Evolutionary conservation across 2,113 vertebrate species (phyloP).

Genomic region (Caloenas nicobarica): DNA sequence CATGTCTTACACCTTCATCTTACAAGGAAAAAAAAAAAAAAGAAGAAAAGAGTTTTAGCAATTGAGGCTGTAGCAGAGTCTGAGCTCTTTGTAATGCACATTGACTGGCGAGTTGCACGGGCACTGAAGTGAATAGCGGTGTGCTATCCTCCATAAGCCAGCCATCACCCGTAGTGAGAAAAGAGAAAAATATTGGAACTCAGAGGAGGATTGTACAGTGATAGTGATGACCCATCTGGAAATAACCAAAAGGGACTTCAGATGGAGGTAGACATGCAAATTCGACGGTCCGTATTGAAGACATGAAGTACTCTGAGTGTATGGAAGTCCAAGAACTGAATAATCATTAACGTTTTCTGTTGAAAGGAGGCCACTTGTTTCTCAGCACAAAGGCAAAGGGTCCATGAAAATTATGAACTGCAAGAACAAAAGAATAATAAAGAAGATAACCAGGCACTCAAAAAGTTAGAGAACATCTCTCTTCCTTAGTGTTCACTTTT

Average conservation of each 20-base stretch:
- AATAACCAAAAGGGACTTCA: neutral
- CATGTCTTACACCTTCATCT: neutral
- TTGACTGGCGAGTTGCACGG: neutral
- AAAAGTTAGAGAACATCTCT: neutral
- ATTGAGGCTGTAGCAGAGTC: neutral
- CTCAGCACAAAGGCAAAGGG: neutral
- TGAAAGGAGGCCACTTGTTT: neutral
- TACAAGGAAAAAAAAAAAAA: neutral
- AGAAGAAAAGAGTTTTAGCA: neutral
- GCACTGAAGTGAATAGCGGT: neutral
- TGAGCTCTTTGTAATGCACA: neutral
- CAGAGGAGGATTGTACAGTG: neutral
- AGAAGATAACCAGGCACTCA: neutral
- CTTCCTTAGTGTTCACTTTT: neutral
- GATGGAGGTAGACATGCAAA: neutral
- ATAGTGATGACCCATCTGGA: neutral
- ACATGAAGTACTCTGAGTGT: neutral
- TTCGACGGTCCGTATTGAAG: neutral
- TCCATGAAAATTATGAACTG: neutral
- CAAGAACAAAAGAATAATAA: neutral
- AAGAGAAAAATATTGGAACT: neutral
- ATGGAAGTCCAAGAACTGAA: neutral
- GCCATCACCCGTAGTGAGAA: neutral
- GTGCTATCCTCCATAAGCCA: neutral
- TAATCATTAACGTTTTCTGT: neutral